These are phyloP conservation scores for Corydoras maculifer DNA, from an alignment of 2,113 vertebrate genomes.

Conservation along the genomic window DNA sequence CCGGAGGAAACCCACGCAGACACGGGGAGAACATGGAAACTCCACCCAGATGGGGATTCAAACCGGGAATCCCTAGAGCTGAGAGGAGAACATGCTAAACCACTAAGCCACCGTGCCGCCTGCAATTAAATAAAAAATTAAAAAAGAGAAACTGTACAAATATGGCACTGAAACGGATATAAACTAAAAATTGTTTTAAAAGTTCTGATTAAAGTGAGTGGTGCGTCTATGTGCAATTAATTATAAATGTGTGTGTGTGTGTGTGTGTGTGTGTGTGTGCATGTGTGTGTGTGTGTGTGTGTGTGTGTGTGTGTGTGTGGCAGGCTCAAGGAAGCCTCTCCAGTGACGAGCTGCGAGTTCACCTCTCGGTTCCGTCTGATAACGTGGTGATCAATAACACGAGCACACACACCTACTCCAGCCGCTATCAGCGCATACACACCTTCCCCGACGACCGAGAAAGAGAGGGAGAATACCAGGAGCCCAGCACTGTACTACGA, in stretches of 20 bases:
- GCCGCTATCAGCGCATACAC: conserved; percentile 80
- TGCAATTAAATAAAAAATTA: too few species aligned
- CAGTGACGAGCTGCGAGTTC: conserved; percentile 81
- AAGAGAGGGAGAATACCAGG: conserved; percentile 76
- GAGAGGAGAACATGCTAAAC: too few species aligned
- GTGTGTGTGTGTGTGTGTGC: not conserved
- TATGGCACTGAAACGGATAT: too few species aligned
- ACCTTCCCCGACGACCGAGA: conserved; percentile 66
- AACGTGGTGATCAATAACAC: conserved; percentile 91
- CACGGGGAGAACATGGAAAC: too few species aligned
- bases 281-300: conserved; percentile 3
- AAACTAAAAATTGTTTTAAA: too few species aligned
- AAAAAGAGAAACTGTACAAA: too few species aligned
- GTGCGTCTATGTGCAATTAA: not conserved
- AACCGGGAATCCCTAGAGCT: too few species aligned
- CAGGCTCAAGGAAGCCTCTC: conserved; percentile 80
- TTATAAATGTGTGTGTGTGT: not conserved
- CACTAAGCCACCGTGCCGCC: too few species aligned
- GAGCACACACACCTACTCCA: conserved; percentile 78
- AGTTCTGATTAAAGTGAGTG: not conserved
- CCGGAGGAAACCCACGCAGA: too few species aligned
- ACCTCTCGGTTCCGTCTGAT: conserved; percentile 79
- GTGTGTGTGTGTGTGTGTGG: not conserved
- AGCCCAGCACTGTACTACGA: conserved; percentile 72
- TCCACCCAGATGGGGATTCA: too few species aligned